phyloP scores from a whole-genome alignment of 1,140 invertebrate genomes.

The Papilio xuthus region DNA sequence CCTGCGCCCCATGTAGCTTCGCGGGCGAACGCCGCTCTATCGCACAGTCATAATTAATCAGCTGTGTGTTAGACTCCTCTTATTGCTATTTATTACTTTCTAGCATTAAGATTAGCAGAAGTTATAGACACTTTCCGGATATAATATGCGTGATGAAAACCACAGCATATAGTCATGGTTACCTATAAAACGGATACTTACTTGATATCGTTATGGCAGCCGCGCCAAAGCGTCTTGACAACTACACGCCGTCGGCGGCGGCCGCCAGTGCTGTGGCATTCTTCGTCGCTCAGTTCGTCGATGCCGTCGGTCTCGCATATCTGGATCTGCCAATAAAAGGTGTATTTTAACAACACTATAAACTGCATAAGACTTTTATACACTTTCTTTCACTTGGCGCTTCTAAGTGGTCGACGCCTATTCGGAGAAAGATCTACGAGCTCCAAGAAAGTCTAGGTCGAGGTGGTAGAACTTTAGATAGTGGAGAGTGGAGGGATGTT shows the following conservation, averaged over 20 bases:
- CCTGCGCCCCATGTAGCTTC: constrained; percentile 92
- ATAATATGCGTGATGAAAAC: neutral
- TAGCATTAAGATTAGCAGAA: neutral
- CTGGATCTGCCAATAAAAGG: constrained; percentile 62
- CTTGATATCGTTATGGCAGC: constrained; percentile 78
- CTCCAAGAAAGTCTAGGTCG: no score
- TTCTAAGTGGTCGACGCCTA: no score
- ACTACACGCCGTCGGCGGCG: constrained; percentile 66
- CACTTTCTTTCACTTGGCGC: neutral
- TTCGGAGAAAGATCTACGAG: no score
- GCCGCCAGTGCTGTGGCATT: constrained; percentile 59
- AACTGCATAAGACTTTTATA: neutral
- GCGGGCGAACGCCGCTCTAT: constrained; percentile 91
- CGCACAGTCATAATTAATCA: constrained; percentile 52
- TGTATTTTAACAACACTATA: neutral
- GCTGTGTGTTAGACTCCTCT: neutral
- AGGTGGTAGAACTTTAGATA: no score
- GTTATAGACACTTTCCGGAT: neutral
- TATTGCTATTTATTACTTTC: neutral
- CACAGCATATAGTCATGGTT: neutral
- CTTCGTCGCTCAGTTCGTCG: constrained; percentile 75
- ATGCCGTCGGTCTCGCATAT: constrained; percentile 77
- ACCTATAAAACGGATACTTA: constrained; percentile 40
- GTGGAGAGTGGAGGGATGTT: no score
- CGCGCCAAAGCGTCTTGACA: constrained; percentile 75